Evolutionary conservation across 1,140 invertebrate genomes (phyloP).

Genomic region (Drosophila guanche): DNA sequence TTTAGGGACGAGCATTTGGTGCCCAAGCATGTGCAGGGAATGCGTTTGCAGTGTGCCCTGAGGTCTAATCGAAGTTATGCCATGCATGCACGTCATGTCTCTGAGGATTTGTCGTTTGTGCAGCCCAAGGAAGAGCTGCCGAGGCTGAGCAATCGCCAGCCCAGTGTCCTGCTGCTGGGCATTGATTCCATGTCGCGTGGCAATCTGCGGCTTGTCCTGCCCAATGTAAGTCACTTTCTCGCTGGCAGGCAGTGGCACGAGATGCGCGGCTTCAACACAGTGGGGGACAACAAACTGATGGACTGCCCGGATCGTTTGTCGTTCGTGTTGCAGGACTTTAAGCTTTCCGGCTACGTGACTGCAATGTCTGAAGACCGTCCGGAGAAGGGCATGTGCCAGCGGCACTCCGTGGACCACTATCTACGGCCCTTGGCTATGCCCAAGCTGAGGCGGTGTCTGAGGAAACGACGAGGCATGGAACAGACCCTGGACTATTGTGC

Average conservation of each 20-base stretch:
- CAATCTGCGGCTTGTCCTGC: slow-evolving; percentile 77
- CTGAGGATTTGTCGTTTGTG: slow-evolving; percentile 39
- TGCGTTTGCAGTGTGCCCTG: too few species aligned
- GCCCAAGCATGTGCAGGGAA: too few species aligned
- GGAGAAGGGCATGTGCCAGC: slow-evolving; percentile 77
- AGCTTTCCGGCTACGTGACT: slow-evolving; percentile 88
- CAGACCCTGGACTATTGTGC: slow-evolving; percentile 84
- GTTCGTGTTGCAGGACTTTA: slow-evolving; percentile 37
- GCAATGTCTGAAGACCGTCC: slow-evolving; percentile 89
- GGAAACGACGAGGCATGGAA: too few species aligned
- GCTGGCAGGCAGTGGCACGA: slow-evolving; percentile 43
- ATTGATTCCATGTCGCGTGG: slow-evolving; percentile 60
- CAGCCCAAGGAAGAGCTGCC: neutral
- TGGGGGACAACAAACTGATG: slow-evolving; percentile 17
- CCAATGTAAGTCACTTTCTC: slow-evolving; percentile 43
- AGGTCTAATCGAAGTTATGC: too few species aligned
- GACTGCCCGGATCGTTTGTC: slow-evolving; percentile 3
- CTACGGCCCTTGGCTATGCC: slow-evolving; percentile 86
- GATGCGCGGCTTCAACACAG: slow-evolving; percentile 59
- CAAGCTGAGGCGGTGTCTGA: too few species aligned
- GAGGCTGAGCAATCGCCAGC: neutral
- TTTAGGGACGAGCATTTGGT: too few species aligned
- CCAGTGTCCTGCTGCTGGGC: slow-evolving; percentile 60
- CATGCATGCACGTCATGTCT: too few species aligned
- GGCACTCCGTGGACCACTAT: slow-evolving; percentile 90